phyloP scores from a whole-genome alignment of 2,888 invertebrate genomes.

The Pollenia angustigena region DNA sequence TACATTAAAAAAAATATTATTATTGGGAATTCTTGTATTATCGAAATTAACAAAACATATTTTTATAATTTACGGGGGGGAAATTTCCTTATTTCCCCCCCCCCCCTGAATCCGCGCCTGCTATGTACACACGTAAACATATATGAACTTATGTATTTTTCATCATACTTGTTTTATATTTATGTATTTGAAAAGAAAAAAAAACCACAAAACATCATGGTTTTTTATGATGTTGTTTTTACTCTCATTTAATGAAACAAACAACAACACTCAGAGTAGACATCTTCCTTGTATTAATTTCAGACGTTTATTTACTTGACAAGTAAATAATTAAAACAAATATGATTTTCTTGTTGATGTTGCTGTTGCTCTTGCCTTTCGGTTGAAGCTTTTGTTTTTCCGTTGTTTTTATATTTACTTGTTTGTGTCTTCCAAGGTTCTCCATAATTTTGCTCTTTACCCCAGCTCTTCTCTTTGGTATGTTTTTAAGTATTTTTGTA shows the following conservation, averaged over 20 bases:
- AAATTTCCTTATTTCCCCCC: too few species aligned
- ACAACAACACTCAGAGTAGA: not conserved
- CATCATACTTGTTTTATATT: not conserved
- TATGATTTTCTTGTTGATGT: not conserved
- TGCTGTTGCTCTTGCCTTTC: not conserved
- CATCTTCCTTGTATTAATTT: constrained; percentile 62
- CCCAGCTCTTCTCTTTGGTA: too few species aligned
- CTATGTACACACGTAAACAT: too few species aligned
- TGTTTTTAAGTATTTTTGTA: not conserved
- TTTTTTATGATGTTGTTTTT: constrained; percentile 10
- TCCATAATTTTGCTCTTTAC: not conserved
- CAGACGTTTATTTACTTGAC: constrained; percentile 50
- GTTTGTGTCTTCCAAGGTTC: not conserved
- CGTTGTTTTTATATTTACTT: not conserved
- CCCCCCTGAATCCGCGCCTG: too few species aligned
- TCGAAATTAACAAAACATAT: too few species aligned
- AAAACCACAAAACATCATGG: constrained; percentile 18
- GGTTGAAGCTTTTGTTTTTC: not conserved
- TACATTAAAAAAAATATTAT: too few species aligned
- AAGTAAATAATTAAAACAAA: constrained; percentile 13
- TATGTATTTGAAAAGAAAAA: not conserved
- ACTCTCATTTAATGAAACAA: constrained; percentile 15
- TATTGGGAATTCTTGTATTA: too few species aligned
- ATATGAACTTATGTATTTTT: not conserved
- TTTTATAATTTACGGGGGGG: too few species aligned